Base-by-base conservation (phyloP, 92 coral and sea anemone species). In the Epizoanthus illoricatus region DNA sequence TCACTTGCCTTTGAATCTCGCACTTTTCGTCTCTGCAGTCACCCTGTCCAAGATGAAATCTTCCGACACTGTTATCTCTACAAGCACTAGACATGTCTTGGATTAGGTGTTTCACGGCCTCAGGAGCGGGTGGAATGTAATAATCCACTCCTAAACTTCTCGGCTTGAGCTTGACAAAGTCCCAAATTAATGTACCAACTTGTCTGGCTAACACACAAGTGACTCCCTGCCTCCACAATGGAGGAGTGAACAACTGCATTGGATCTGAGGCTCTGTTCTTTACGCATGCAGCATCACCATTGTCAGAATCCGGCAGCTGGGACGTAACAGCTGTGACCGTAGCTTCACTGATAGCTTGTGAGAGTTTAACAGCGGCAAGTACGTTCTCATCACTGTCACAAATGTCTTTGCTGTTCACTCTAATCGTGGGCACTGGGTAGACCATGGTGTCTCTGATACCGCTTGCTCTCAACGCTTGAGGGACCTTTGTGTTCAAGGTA, bases 51-150 rank as follows among this genome's bases (percentile, higher is more conserved):
- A 67, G 68, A 71, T 81, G 85, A 67, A 81, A 68, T 39, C 68
- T 64, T 16, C 85, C 85, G 28, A 81, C 76, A 17, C 64, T 68
- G 76, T 81, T 81, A 45, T 81, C 66, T 69, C 33, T 81, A 47
- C 72, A 62, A 10, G 76, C 85, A 47, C 85, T n/a, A 1, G 75
- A 24, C 47, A 81, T 33, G 62, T 81, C 85, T 74, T 45, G 66
- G 68, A 81, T 81, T 36, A 81, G 45, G 54, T 81, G 85, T 47
- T 69, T 81, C 33, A 68, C 74, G 15, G 85, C 85, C 41, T 67
- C 75, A 28, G 85, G 85, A 69, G 85, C 76, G 4, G 85, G 85
- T 39, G 65, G 80, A 36, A 75, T 58, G 67, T 57, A 57, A 24
- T 16, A 2, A 23, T 75, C 65, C 18, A 16, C 9, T 21, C 11